Percentiles rank a stretch among this genome's conserved stretches.
These are phyloP conservation scores for Centropyge bicolor DNA, from an alignment of 2,797 vertebrate species.

Conservation along the genomic window DNA sequence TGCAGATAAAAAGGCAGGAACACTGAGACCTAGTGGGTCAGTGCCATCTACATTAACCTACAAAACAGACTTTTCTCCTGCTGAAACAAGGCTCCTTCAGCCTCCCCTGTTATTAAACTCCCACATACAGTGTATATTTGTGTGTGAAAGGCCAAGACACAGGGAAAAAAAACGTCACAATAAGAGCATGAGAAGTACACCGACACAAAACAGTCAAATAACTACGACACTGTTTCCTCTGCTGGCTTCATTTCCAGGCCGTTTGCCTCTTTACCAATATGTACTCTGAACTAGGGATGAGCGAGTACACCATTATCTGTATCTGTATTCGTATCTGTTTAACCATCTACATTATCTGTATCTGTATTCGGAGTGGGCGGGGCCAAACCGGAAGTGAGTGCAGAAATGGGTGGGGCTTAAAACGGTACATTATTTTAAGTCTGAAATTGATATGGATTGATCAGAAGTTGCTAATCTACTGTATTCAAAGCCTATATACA, in stretches of 20 bases:
- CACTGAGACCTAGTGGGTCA: neutral
- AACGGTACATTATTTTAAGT: too few relatives aligned
- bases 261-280: constrained; percentile 71
- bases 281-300: constrained; percentile 59
- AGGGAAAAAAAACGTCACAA: neutral
- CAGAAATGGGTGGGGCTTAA: too few relatives aligned
- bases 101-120: neutral
- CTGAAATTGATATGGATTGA: too few relatives aligned
- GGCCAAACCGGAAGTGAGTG: too few relatives aligned
- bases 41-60: neutral
- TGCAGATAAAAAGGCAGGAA: neutral
- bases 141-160: constrained; percentile 13
- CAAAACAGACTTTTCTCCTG: neutral
- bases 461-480: too few relatives aligned
- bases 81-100: neutral
- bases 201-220: constrained; percentile 30
- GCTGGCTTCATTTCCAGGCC: constrained; percentile 57
- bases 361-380: too few relatives aligned
- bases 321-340: too few relatives aligned
- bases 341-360: too few relatives aligned
- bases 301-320: too few relatives aligned
- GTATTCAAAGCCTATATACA: too few relatives aligned
- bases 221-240: constrained; percentile 28
- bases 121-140: neutral
- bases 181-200: constrained; percentile 9